Evolutionary conservation across 2,113 vertebrate genomes (phyloP), one percentile per base, ranked within the genome.

Genomic region (Vireo altiloquus): DNA sequence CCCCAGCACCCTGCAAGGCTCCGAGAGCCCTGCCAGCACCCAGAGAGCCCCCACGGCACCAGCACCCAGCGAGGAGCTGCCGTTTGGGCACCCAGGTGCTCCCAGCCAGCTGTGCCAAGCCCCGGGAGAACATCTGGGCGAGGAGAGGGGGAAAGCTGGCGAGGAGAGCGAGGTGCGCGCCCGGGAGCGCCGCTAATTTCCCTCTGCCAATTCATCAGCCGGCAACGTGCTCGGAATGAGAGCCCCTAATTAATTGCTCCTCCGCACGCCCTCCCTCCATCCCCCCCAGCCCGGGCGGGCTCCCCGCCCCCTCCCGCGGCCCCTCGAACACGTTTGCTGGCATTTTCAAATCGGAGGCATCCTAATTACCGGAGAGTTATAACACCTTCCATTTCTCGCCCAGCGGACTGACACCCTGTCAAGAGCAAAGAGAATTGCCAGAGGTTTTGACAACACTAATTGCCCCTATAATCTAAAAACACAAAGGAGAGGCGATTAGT

Each of bases 391-490:
- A 97, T 97, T 97, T 97, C 95, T 94, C 95, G 94, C 97, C 97
- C 95, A 80, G 90, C 91, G 97, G 97, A 97, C 97, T 97, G 97
- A 97, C 97, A 97, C 96, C 97, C 96, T 97, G 97, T 97, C 97
- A 97, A 97, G 97, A 97, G 97, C 97, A 97, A 95, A 97, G 97
- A 97, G 97, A 97, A 96, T 96, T 97, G 97, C 97, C 97, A 97
- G 97, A 97, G 97, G 97, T 97, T 97, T 97, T 97, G 97, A 97
- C 97, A 97, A 97, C 97, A 97, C 96, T 97, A 97, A 97, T 97
- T 97, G 97, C 97, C 97, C 97, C 97, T 97, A 97, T 97, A 97
- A 97, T 97, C 97, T 97, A 97, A 97, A 96, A 97, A 97, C 97
- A 97, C 97, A 97, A 97, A 97, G 96, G 97, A 97, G 97, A 97